These are phyloP conservation scores for Drosophila peninsularis DNA, from an alignment of 2,888 invertebrate genomes.

Conservation along the genomic window DNA sequence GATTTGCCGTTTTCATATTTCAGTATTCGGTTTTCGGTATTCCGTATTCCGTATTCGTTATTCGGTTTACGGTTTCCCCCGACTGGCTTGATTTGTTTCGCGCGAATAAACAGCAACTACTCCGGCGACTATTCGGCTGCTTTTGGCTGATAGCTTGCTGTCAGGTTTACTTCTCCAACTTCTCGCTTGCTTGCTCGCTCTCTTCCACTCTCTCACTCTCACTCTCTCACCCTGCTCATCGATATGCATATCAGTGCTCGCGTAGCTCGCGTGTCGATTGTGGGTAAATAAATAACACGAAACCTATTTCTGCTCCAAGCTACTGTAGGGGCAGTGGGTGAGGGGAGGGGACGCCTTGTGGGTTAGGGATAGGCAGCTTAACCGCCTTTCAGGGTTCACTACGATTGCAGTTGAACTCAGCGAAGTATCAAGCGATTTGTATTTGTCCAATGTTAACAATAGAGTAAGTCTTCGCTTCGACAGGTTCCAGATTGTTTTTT, in stretches of 20 bases:
- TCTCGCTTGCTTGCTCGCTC: background rate
- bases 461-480: constrained; percentile 36
- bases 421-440: constrained; percentile 60
- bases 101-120: constrained; percentile 75
- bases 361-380: background rate
- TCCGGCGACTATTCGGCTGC: constrained; percentile 18
- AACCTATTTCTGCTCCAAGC: constrained; percentile 65
- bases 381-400: constrained; percentile 39
- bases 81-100: constrained; percentile 70
- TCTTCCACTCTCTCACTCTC: background rate
- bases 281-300: constrained; percentile 79
- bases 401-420: constrained; percentile 66
- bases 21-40: constrained; percentile 10
- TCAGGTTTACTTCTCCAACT: background rate
- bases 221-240: constrained; percentile 42
- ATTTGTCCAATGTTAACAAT: constrained; percentile 64
- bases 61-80: constrained; percentile 20
- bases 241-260: constrained; percentile 73
- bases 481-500: constrained; percentile 35
- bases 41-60: constrained; percentile 34
- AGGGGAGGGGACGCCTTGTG: background rate
- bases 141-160: constrained; percentile 10
- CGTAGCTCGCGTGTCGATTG: constrained; percentile 75
- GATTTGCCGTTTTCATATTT: constrained; percentile 49
- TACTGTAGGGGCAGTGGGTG: background rate